Evolutionary conservation across 2,888 invertebrate species (phyloP).

Genomic region (Apamea epomidion): DNA sequence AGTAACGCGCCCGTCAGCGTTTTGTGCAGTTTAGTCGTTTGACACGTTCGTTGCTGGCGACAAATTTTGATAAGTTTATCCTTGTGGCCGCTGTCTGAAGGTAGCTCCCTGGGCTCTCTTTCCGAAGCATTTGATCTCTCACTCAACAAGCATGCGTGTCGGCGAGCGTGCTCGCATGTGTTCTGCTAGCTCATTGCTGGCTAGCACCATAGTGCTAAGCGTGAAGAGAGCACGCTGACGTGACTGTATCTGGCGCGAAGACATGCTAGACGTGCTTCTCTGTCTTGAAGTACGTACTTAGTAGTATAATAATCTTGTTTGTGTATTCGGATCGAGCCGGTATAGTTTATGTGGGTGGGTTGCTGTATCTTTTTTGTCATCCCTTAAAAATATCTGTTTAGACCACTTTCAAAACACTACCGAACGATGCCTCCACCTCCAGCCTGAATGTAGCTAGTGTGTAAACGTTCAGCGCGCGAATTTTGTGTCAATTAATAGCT

Average conservation of each 20-base stretch:
- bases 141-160: background rate
- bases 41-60: slow-evolving; percentile 27
- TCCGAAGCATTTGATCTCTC: background rate
- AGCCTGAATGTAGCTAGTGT: background rate
- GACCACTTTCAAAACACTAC: background rate
- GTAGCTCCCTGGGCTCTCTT: background rate
- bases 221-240: background rate
- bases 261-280: background rate
- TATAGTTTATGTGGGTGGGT: background rate
- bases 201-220: background rate
- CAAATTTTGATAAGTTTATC: slow-evolving; percentile 2
- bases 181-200: background rate
- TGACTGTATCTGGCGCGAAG: background rate
- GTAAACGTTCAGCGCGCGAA: background rate
- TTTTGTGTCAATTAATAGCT: slow-evolving; percentile 7
- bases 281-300: slow-evolving; percentile 32
- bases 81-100: background rate
- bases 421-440: background rate
- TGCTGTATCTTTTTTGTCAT: background rate
- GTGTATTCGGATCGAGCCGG: background rate
- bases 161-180: slow-evolving; percentile 1
- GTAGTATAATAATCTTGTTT: slow-evolving; percentile 15
- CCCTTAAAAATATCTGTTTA: background rate
- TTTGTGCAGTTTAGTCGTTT: slow-evolving; percentile 42
- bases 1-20: slow-evolving; percentile 47